Evolutionary conservation across 2,113 vertebrate species (phyloP).

Genomic region (Dryoscopus gambensis): DNA sequence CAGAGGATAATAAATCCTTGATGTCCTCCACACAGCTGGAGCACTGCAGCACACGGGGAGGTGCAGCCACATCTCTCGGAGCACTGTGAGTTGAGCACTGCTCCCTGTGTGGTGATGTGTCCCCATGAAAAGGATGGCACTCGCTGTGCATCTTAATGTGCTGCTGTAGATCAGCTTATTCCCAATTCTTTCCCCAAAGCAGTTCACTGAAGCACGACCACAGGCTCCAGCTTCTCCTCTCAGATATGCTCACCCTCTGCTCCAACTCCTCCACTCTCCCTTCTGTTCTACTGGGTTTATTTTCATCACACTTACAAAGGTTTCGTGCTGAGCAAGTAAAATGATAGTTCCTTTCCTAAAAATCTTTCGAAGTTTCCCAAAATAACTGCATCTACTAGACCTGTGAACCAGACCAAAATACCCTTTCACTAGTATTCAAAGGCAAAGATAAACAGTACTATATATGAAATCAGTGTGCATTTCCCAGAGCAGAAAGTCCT

Average conservation of each 20-base stretch:
- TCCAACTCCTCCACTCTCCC: neutral
- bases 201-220: neutral
- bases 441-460: neutral
- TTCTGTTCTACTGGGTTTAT: conserved; percentile 4
- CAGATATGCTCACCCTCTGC: neutral
- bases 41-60: accelerated
- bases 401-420: neutral
- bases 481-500: neutral
- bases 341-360: neutral
- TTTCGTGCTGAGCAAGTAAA: neutral
- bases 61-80: neutral
- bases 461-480: neutral
- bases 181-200: neutral
- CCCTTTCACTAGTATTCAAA: neutral
- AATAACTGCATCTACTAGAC: neutral
- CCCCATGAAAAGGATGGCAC: neutral
- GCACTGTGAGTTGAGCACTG: neutral
- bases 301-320: neutral
- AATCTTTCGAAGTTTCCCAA: neutral
- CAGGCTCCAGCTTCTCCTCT: neutral
- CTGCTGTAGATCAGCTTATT: neutral
- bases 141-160: neutral
- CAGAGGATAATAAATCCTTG: neutral
- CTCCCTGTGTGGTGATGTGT: neutral
- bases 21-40: neutral